Evolutionary conservation across 2,888 invertebrate genomes (phyloP), one percentile per base, ranked within the genome.

Genomic region (Tromatobia lineatoria): DNA sequence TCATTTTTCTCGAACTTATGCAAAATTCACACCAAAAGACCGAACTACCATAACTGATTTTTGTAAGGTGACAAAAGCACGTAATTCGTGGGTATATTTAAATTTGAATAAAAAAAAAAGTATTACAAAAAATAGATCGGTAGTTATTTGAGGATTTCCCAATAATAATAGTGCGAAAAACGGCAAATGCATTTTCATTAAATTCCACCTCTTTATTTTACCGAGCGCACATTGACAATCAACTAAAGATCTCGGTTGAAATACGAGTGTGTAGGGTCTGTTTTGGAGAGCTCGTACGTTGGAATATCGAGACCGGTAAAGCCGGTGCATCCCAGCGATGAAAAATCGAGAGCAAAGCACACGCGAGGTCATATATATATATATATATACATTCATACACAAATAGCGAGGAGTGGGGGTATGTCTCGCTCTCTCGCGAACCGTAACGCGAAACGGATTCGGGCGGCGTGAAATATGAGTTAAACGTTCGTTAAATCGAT

Each of bases 401-500:
- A n/a, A n/a, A 13, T 45, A n/a, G 47, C 29, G 34, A 23, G 15
- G 18, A 11, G 23, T 52, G 57, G 64, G 50, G 6, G 38, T 61
- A 20, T 29, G 50, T 71, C 52, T 77, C 69, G 67, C 47, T 67
- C 47, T 69, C 70, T 57, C 84, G 74, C 81, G 78, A 78, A 84
- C 78, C 83, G 88, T 83, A 86, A 86, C 86, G 85, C 66, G 76
- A 78, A 82, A 79, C 79, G 83, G 75, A 78, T 76, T 80, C 87
- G 84, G 79, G 86, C 83, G 80, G 87, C 90, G 88, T 90, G 88
- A 90, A 91, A 91, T 90, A 89, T 89, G 90, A 90, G 89, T 90
- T 89, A 90, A 90, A 88, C 88, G 88, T 90, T 91, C 87, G 90
- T 89, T 89, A 89, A 89, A 89, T 88, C 89, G 90, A 90, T 89